Evolutionary conservation across 2,888 invertebrate genomes (phyloP).

Genomic region (Diplolepis rosae): DNA sequence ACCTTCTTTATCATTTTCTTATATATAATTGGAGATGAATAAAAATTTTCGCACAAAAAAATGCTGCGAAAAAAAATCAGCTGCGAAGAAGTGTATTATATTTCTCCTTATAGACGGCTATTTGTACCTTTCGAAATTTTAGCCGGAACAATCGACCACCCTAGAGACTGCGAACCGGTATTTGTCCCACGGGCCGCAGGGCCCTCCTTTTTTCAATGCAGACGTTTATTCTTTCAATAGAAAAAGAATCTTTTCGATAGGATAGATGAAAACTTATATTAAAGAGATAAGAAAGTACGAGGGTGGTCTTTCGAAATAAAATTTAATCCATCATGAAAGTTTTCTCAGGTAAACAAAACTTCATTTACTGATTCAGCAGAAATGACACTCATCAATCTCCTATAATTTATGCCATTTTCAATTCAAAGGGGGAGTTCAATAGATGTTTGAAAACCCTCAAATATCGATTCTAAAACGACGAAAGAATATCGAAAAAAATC

Average conservation of each 20-base stretch:
- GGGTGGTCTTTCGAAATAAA: background rate
- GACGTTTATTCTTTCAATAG: background rate
- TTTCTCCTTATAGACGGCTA: background rate
- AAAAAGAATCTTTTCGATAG: background rate
- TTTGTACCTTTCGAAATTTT: constrained; percentile 48
- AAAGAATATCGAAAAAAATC: no score
- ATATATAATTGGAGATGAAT: no score
- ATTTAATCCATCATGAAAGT: background rate
- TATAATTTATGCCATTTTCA: no score
- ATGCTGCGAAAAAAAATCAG: no score
- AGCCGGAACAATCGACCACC: constrained; percentile 50
- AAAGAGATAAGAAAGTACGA: background rate
- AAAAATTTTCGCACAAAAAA: no score
- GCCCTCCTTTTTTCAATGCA: constrained; percentile 5
- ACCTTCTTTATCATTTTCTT: no score
- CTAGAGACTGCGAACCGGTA: constrained; percentile 40
- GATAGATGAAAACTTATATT: constrained; percentile 10
- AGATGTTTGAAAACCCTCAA: no score
- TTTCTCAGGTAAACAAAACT: background rate
- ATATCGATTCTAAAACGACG: no score
- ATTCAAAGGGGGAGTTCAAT: no score
- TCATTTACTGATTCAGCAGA: background rate
- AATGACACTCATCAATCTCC: background rate
- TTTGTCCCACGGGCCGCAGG: constrained; percentile 27
- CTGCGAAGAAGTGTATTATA: background rate